Evolutionary conservation across 2,888 invertebrate species (phyloP), one percentile per base, ranked within the genome.

Genomic region (Mermis nigrescens): DNA sequence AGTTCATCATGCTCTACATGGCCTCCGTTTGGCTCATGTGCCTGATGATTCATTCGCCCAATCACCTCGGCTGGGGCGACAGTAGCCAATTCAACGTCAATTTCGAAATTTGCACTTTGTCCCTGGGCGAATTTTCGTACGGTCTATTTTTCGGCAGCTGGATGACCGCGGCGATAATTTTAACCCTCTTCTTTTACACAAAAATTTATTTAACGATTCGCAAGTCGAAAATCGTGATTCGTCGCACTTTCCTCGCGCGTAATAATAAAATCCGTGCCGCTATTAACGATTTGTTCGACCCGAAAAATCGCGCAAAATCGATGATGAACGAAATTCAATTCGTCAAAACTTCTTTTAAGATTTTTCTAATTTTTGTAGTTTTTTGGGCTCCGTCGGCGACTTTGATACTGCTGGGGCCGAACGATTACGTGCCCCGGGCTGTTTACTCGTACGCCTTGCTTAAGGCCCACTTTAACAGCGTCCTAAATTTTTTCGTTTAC

Each of bases 21-120:
- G 7, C 27, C 7, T 7, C 27, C 26, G 28, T 7, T 15, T 54
- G 54, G 54, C 7, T 54, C 27, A 7, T n/a, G 4, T 54, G 24
- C 4, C 28, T 54, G 12, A 12, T 27, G 7, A 28, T 24, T n/a
- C 54, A 54, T 24, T 54, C 27, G 29, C 54, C 54, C 54, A 54
- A 54, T n/a, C 54, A 54, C 29, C 28, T 54, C 7, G 54, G 54
- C 54, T 54, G 54, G 54, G 54, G 54, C 27, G 3, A 28, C 27
- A 38, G 38, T 19, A 29, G 12, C 29, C 3, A 27, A 54, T 54
- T 27, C 54, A 28, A 12, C 29, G 24, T 4, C 4, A 7, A 4
- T 7, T 54, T 24, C 27, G 24, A 27, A 7, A 24, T 54, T 7
- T 54, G 54, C 29, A 54, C 54, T 4, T 3, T 54, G 3, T 26